Evolutionary conservation across 2,113 vertebrate species (phyloP), one percentile per base, ranked within the genome.

Genomic region (Callocephalon fimbriatum): DNA sequence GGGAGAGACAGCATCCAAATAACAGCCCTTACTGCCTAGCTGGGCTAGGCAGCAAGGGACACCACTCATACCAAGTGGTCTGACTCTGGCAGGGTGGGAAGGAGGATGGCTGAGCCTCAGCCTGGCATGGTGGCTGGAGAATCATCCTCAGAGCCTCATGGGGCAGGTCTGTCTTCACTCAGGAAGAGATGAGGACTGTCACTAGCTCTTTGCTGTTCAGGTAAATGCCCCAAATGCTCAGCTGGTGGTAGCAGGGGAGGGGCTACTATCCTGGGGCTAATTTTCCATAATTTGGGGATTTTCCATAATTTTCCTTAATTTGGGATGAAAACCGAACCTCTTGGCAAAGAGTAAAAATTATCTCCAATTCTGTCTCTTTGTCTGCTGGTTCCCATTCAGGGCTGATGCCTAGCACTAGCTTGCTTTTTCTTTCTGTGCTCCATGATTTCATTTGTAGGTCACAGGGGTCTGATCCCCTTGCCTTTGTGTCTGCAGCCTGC

Each of bases 1-100:
- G 68, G 54, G 59, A 25, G 0, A 7, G 37, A 7, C 13, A 37
- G 54, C 20, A 44, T 44, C 70, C 0, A 0, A 37, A 7, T 9
- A 67, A 73, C 25, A 17, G 50, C 16, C 53, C 35, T 54, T 54
- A 31, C 32, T 58, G 54, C 32, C 54, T 58, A 13, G 38, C 62
- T 44, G 20, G 40, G 45, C 29, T 47, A 5, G 56, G 50, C 37
- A 63, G 47, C 66, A 62, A 27, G 42, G 70, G 22, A 9, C 13
- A 5, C 29, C 54, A 56, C 27, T 72, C 4, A 1, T 22, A 31
- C 25, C 10, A 6, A 27, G 45, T 14, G 67, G 27, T 42, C 67
- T 66, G 44, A 21, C 16, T 47, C 42, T 0, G 2, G 50, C 29
- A 22, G 42, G 21, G 29, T 20, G 38, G 53, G n/a, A 56, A 56